Conservation (phyloP, 2,888 invertebrate genomes). For the Brachynemurus nebulosus region DNA sequence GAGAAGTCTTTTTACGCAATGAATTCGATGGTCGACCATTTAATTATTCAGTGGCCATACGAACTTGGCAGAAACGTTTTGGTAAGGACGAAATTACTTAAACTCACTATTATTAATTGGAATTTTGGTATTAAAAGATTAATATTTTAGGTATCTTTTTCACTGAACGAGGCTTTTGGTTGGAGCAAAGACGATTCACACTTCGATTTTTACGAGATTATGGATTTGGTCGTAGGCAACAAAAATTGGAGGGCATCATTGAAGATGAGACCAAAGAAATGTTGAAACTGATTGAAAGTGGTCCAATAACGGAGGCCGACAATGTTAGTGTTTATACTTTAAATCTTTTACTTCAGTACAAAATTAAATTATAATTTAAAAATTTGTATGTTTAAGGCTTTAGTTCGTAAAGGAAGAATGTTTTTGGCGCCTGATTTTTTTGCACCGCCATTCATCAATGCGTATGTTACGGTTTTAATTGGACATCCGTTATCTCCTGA, state of each 20-base stretch:
- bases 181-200: slow-evolving; percentile 49
- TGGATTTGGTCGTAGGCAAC: slow-evolving; percentile 50
- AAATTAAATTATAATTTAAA: not conserved
- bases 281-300: slow-evolving; percentile 32
- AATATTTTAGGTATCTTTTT: slow-evolving; percentile 58
- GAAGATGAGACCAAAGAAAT: slow-evolving; percentile 33
- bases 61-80: slow-evolving; percentile 39
- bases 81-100: too few relatives aligned
- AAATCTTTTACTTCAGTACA: too few relatives aligned
- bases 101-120: too few relatives aligned
- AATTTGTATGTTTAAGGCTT: not conserved
- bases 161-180: slow-evolving; percentile 48
- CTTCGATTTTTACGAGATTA: slow-evolving; percentile 49
- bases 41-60: slow-evolving; percentile 32
- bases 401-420: too few relatives aligned
- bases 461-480: slow-evolving; percentile 39
- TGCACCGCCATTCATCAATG: slow-evolving; percentile 39
- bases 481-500: slow-evolving; percentile 36
- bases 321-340: too few relatives aligned
- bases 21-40: slow-evolving; percentile 48
- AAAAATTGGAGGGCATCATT: slow-evolving; percentile 35
- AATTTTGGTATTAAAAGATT: too few relatives aligned
- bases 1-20: slow-evolving; percentile 41
- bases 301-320: too few relatives aligned
- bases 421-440: slow-evolving; percentile 40